Evolutionary conservation across 2,888 invertebrate genomes (phyloP), one percentile per base, ranked within the genome.

Genomic region (Rosalia funebris): DNA sequence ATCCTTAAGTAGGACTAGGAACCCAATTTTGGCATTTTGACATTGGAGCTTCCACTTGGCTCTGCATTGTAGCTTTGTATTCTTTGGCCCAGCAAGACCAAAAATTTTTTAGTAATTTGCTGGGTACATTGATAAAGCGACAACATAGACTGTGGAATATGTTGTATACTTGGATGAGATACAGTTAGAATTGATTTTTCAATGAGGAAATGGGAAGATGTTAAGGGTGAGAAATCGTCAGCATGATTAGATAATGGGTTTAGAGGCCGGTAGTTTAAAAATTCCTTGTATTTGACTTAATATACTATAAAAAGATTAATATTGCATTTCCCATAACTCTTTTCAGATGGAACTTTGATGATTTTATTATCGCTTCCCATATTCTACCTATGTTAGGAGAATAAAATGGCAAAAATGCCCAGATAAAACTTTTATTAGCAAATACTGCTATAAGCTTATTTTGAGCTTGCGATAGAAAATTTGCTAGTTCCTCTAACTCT

Each of bases 1-100:
- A 15, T 50, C 50, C 16, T 50, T 50, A 4, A 50, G 17, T n/a
- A 50, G 31, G 5, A 50, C 50, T 5, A 50, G n/a, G 5, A 16
- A 11, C 7, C 34, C 34, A 11, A 15, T 36, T 20, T 34, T 5
- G n/a, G 16, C 34, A 17, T 53, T 53, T 16, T 39, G 32, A 16
- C 19, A 20, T 14, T 12, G 19, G 1, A 14, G 41, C 17, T 48
- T 57, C 66, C 69, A 68, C 54, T 64, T 66, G 4, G 50, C 14
- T 53, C 64, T 44, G n/a, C 57, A 42, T 62, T 69, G 66, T 7
- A 66, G 47, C 11, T 59, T 47, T 1, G 56, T 66, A 69, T 36
- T 67, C 67, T 36, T 47, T 50, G 32, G 52, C 48, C 67, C 65
- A 68, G 20, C 67, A 50, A 5, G 54, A 37, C 65, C 68, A 66